Percentiles rank a stretch among this genome's conserved stretches.
These are phyloP conservation scores for Esperia sulphurella DNA, from an alignment of 2,888 invertebrate genomes.

Conservation along the genomic window DNA sequence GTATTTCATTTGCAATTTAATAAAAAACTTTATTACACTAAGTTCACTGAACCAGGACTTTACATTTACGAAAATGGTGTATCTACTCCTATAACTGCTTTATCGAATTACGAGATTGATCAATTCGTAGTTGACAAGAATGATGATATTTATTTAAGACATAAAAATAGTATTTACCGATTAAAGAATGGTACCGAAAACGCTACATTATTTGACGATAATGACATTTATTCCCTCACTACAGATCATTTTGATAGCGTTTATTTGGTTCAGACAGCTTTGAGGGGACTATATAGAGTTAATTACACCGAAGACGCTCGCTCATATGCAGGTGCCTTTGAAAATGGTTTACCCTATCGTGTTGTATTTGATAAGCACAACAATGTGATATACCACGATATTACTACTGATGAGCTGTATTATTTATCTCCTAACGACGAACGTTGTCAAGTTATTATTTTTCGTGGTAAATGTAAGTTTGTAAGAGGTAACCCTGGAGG, in stretches of 20 bases:
- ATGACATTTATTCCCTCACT: constrained; percentile 43
- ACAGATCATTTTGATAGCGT: constrained; percentile 45
- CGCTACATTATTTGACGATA: constrained; percentile 31
- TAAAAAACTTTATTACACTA: constrained; percentile 44
- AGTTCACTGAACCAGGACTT: constrained; percentile 42
- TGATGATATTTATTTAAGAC: constrained; percentile 51
- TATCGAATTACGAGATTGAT: constrained; percentile 46
- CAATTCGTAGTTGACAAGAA: constrained; percentile 53
- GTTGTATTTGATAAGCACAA: constrained; percentile 51
- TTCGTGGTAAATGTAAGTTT: too few species aligned
- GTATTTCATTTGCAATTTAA: constrained; percentile 57
- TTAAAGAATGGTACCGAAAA: constrained; percentile 40
- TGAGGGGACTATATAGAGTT: constrained; percentile 46
- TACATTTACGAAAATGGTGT: constrained; percentile 36
- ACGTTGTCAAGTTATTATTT: neutral
- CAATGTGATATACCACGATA: constrained; percentile 52
- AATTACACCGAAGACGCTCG: constrained; percentile 30
- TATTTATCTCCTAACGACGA: constrained; percentile 24
- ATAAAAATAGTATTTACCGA: constrained; percentile 39
- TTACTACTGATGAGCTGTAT: constrained; percentile 37
- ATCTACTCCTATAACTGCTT: constrained; percentile 27
- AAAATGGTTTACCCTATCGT: constrained; percentile 35
- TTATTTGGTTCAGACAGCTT: constrained; percentile 47
- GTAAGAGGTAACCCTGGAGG: too few species aligned
- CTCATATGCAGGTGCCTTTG: constrained; percentile 45